Evolutionary conservation across 2,797 vertebrate genomes (phyloP).

Genomic region (Clangula hyemalis): DNA sequence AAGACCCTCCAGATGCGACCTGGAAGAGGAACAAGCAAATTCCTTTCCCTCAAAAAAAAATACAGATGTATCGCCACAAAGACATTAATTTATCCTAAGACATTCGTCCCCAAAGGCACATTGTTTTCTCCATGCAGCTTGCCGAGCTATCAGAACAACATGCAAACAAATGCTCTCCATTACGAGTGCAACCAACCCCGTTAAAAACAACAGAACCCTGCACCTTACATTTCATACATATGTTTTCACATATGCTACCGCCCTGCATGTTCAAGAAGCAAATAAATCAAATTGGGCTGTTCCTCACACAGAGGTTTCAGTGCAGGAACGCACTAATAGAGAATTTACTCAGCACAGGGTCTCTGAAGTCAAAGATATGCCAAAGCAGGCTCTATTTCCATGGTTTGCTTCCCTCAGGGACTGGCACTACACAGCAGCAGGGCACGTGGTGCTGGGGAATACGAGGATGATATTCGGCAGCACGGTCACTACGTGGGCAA

Average conservation of each 20-base stretch:
- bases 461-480: not conserved
- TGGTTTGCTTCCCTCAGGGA: not conserved
- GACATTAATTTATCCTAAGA: not conserved
- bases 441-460: fast-evolving
- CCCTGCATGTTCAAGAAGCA: not conserved
- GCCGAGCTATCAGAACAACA: not conserved
- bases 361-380: fast-evolving
- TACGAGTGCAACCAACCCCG: not conserved
- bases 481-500: not conserved
- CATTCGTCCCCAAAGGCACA: not conserved
- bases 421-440: not conserved
- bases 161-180: not conserved
- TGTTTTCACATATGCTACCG: not conserved
- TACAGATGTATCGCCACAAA: not conserved
- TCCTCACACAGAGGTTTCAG: not conserved
- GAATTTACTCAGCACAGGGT: not conserved
- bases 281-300: not conserved
- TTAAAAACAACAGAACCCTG: not conserved
- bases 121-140: not conserved
- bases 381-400: not conserved
- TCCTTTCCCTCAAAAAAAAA: not conserved
- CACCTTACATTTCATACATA: not conserved
- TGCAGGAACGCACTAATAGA: fast-evolving
- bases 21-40: not conserved
- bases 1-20: not conserved